Conservation (phyloP, 2,113 vertebrate species). For the Cathartes aura region DNA sequence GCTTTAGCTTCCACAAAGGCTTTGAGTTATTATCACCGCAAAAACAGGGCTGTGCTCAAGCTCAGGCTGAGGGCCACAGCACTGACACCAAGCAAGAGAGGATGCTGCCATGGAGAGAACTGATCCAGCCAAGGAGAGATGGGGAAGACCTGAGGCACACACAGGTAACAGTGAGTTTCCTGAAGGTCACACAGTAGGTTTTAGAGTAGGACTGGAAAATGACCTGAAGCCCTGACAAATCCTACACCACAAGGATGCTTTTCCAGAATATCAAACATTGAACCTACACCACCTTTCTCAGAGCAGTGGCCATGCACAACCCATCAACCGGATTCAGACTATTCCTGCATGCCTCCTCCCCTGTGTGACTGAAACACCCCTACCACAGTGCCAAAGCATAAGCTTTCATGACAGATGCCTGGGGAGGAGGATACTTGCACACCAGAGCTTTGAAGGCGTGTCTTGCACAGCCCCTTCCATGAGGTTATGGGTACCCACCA, state of each 20-base stretch:
- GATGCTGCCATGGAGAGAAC: background rate
- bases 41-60: background rate
- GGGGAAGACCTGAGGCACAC: background rate
- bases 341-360: background rate
- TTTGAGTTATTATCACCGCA: background rate
- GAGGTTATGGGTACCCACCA: background rate
- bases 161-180: background rate
- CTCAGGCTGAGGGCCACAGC: background rate
- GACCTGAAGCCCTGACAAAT: background rate
- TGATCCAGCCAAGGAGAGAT: background rate
- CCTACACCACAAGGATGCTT: background rate
- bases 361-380: background rate
- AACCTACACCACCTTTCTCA: background rate
- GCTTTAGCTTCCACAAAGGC: background rate
- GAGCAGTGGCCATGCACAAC: background rate
- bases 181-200: background rate
- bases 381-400: background rate
- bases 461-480: background rate
- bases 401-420: background rate
- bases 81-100: background rate
- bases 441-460: background rate
- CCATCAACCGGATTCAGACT: background rate
- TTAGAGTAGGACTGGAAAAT: background rate
- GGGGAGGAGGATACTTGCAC: background rate
- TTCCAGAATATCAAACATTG: background rate